Evolutionary conservation across 2,797 vertebrate genomes (phyloP).

Genomic region (Microhierax caerulescens): DNA sequence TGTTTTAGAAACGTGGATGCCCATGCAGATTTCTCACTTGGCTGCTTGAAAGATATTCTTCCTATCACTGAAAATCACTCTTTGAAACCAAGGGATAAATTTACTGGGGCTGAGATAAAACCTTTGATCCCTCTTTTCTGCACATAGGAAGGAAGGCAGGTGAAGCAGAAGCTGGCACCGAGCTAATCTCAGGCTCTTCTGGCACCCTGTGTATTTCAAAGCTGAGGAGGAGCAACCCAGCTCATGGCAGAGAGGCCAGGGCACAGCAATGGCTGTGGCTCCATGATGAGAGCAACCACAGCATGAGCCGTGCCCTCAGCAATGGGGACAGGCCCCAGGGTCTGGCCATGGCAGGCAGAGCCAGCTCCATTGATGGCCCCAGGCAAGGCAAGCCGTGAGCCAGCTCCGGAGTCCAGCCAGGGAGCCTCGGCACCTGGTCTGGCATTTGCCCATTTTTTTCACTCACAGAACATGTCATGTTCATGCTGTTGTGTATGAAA

Average conservation of each 20-base stretch:
- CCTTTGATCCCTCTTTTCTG: not conserved
- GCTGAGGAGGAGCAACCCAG: not conserved
- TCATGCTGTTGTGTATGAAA: not conserved
- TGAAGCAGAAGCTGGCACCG: not conserved
- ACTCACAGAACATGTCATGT: not conserved
- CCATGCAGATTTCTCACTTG: not conserved
- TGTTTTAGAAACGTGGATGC: not conserved
- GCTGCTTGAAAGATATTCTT: not conserved
- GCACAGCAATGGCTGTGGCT: fast-evolving
- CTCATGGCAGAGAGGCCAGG: not conserved
- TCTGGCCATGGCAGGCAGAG: not conserved
- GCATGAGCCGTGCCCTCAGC: not conserved
- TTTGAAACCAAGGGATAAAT: not conserved
- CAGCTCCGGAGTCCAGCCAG: not conserved
- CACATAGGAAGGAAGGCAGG: not conserved
- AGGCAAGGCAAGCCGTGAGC: not conserved
- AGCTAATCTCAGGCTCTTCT: not conserved
- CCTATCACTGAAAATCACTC: not conserved
- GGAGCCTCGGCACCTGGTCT: not conserved
- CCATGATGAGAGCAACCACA: not conserved
- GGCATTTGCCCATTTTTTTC: not conserved
- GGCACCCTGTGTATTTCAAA: not conserved
- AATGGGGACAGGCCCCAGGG: not conserved
- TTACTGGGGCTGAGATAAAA: not conserved
- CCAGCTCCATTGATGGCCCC: not conserved